phyloP scores from a whole-genome alignment of 2,888 invertebrate genomes.

The Macropis europaea region DNA sequence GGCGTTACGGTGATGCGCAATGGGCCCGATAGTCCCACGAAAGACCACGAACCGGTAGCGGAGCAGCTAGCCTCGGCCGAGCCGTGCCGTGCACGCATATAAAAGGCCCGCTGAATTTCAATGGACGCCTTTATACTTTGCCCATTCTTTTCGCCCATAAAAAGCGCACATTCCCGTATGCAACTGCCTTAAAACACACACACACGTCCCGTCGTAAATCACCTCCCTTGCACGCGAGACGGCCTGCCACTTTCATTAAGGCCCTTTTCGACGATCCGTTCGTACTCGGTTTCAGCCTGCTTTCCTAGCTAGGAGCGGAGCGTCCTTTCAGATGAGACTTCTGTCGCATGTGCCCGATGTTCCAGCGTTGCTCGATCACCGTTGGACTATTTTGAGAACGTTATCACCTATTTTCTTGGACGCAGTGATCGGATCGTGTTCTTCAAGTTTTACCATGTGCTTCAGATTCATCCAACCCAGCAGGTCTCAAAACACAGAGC shows the following conservation, averaged over 20 bases:
- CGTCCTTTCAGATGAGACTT: too few species aligned
- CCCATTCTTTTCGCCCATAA: conserved; percentile 72
- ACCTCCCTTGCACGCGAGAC: conserved; percentile 58
- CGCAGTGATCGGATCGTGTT: too few species aligned
- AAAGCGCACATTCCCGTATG: conserved; percentile 71
- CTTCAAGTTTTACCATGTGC: too few species aligned
- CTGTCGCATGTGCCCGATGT: too few species aligned
- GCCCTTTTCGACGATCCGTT: too few species aligned
- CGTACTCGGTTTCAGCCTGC: too few species aligned
- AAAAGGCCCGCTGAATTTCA: conserved; percentile 72
- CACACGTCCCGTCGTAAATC: conserved; percentile 70
- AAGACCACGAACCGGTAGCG: conserved; percentile 52
- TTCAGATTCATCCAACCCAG: too few species aligned
- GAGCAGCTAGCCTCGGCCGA: conserved; percentile 38
- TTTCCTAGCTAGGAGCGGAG: too few species aligned
- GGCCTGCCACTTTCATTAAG: conserved; percentile 43
- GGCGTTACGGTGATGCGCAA: conserved; percentile 69
- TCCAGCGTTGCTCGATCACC: too few species aligned
- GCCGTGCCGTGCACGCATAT: conserved; percentile 59
- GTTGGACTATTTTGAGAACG: too few species aligned
- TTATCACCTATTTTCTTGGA: too few species aligned
- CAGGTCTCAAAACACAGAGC: too few species aligned
- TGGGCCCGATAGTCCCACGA: conserved; percentile 65
- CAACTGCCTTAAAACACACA: conserved; percentile 69
- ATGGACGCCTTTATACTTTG: conserved; percentile 70